Evolutionary conservation across 2,888 invertebrate species (phyloP).

Genomic region (Habrosyne pyritoides): DNA sequence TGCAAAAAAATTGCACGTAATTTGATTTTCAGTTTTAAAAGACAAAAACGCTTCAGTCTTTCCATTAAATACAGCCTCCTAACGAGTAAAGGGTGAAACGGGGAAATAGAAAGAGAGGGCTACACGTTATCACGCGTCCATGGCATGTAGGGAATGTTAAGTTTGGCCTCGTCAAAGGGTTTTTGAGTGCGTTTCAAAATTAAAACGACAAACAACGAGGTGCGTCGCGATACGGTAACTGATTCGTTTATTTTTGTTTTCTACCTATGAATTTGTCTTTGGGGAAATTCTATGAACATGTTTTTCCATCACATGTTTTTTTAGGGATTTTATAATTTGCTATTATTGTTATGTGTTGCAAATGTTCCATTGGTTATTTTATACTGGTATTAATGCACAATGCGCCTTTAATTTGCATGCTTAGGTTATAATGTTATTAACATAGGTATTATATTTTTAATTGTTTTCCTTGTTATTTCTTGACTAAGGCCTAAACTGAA

Average conservation of each 20-base stretch:
- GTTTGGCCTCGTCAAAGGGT: conserved; percentile 67
- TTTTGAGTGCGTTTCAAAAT: conserved; percentile 73
- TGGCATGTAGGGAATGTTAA: conserved; percentile 73
- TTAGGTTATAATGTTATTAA: no score
- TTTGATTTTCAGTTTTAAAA: not conserved
- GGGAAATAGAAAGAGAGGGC: conserved; percentile 51
- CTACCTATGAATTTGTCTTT: conserved; percentile 29
- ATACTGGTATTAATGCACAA: no score
- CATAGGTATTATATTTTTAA: no score
- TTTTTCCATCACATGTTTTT: not conserved
- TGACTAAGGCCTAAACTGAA: no score
- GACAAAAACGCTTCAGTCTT: conserved; percentile 50
- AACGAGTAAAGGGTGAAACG: conserved; percentile 48
- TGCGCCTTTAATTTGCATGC: no score
- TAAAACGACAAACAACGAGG: conserved; percentile 74
- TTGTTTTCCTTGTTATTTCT: no score
- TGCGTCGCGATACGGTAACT: conserved; percentile 56
- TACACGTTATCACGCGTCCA: conserved; percentile 60
- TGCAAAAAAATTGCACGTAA: not conserved
- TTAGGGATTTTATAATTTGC: not conserved
- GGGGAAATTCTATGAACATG: conserved; percentile 14
- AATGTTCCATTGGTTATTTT: no score
- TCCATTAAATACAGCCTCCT: conserved; percentile 42
- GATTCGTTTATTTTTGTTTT: conserved; percentile 52
- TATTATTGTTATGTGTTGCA: not conserved